Percentiles rank a stretch among this genome's conserved stretches.
phyloP scores from a whole-genome alignment of 1,140 invertebrate genomes.

The Megalopta genalis region DNA sequence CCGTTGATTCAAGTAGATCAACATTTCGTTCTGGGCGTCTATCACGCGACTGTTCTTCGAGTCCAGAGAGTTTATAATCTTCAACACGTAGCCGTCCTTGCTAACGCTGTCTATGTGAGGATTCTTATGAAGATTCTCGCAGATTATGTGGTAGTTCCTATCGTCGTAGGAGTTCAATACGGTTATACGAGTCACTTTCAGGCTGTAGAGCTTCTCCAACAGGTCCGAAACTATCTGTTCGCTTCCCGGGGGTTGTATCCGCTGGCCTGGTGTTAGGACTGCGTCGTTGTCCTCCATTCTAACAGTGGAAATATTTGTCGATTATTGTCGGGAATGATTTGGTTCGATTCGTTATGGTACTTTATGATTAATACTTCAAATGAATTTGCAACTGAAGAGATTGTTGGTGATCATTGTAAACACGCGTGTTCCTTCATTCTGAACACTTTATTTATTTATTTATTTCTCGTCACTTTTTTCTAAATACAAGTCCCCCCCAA shows the following conservation, averaged over 20 bases:
- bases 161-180: conserved; percentile 91
- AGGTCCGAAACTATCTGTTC: conserved; percentile 81
- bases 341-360: not conserved
- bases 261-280: conserved; percentile 78
- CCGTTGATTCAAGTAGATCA: conserved; percentile 84
- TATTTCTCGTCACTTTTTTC: no score
- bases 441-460: no score
- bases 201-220: conserved; percentile 85
- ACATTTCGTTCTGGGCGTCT: conserved; percentile 86
- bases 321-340: not conserved
- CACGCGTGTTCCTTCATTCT: no score
- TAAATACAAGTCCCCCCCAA: no score
- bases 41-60: conserved; percentile 84
- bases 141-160: conserved; percentile 85
- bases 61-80: conserved; percentile 90
- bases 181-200: conserved; percentile 83
- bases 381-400: no score
- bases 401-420: no score
- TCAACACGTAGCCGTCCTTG: conserved; percentile 87
- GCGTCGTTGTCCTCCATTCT: conserved; percentile 28
- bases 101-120: conserved; percentile 80
- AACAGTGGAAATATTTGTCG: conserved; percentile 8
- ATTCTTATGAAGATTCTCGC: conserved; percentile 81
- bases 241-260: conserved; percentile 83
- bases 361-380: no score